phyloP scores from a whole-genome alignment of 2,113 vertebrate genomes.

The Oreocharis arfaki region DNA sequence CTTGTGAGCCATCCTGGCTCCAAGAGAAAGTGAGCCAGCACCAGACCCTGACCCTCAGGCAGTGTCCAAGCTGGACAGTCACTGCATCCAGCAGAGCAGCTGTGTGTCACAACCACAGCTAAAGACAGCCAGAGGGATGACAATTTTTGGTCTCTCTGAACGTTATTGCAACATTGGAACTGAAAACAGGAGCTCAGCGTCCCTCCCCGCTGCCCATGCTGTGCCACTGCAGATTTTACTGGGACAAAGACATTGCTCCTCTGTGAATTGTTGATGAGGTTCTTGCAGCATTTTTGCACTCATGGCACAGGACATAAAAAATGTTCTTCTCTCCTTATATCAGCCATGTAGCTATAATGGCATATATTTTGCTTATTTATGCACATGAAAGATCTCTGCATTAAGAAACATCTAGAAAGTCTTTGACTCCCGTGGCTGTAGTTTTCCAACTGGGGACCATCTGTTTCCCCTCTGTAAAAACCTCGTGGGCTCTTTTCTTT shows the following conservation, averaged over 20 bases:
- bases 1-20: fast-evolving
- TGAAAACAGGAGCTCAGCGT: neutral
- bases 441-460: fast-evolving
- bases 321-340: neutral
- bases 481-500: neutral
- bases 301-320: neutral
- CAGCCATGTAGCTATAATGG: neutral
- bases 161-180: fast-evolving
- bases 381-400: neutral
- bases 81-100: neutral
- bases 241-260: neutral
- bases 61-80: neutral
- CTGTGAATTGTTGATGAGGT: neutral
- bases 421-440: neutral
- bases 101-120: neutral
- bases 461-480: neutral
- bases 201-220: neutral
- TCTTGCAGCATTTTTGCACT: neutral
- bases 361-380: neutral
- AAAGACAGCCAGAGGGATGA: neutral
- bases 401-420: neutral
- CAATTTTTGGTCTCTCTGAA: too few relatives aligned
- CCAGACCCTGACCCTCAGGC: neutral
- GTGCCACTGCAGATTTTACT: neutral
- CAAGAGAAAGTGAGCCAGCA: neutral